phyloP scores from a whole-genome alignment of 1,140 invertebrate species.

The Eurytemora carolleeae region DNA sequence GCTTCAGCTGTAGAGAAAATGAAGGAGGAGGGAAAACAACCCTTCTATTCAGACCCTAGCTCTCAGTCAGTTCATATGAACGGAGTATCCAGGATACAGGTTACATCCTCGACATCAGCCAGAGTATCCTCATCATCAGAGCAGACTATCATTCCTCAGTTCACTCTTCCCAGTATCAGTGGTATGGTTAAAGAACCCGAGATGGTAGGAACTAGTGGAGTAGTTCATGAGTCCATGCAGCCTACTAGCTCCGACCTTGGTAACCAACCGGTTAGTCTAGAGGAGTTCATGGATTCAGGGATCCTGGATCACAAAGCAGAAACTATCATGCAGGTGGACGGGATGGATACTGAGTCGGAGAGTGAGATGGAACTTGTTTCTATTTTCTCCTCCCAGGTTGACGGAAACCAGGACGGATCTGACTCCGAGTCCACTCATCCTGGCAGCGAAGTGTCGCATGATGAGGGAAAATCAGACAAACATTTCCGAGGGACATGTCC shows the following conservation, averaged over 20 bases:
- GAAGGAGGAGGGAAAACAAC: background rate
- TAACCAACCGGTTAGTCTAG: background rate
- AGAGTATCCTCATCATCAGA: no score
- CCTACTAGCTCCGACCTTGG: background rate
- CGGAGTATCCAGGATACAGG: no score
- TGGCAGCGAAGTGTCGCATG: background rate
- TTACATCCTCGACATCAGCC: no score
- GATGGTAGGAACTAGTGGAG: background rate
- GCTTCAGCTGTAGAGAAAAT: background rate
- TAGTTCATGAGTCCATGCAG: background rate
- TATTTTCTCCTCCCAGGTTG: no score
- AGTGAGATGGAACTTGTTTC: no score
- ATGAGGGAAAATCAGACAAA: conserved; percentile 1
- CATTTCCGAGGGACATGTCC: background rate
- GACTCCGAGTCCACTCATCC: background rate
- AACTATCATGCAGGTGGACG: background rate
- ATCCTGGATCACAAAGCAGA: background rate
- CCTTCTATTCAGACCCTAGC: no score
- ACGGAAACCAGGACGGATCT: background rate
- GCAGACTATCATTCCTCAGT: no score
- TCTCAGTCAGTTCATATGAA: no score
- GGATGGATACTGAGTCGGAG: no score
- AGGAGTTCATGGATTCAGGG: background rate
- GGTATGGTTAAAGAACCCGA: background rate
- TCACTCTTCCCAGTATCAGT: background rate